Percentiles rank a stretch among this genome's conserved stretches.
These are phyloP conservation scores for Microplitis deprimator DNA, from an alignment of 2,888 invertebrate species.

Conservation along the genomic window DNA sequence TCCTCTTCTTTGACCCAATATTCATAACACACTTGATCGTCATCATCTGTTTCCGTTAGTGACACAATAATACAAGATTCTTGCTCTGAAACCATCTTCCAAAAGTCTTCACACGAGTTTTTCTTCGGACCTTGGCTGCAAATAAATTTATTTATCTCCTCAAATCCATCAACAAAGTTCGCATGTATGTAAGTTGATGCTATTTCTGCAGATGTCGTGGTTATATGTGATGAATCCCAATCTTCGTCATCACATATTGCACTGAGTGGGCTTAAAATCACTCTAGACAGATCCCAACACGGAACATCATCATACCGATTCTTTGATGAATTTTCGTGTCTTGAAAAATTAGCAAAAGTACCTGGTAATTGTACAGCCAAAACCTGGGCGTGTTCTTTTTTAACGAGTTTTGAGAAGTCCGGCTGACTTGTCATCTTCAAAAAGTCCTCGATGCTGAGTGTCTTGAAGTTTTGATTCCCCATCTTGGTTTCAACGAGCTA, in stretches of 20 bases:
- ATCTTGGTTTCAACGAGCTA: neutral
- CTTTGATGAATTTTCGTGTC: neutral
- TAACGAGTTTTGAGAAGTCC: neutral
- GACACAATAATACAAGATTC: no score
- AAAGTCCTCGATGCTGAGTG: neutral
- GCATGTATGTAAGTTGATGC: neutral
- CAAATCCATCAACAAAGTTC: neutral
- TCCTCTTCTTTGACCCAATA: no score
- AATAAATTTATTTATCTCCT: neutral
- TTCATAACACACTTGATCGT: no score
- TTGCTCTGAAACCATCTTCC: neutral
- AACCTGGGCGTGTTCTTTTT: neutral
- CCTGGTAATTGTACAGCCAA: neutral
- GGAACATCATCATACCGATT: neutral
- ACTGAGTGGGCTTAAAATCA: neutral
- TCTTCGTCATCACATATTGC: neutral
- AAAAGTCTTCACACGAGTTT: neutral
- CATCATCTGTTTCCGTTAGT: no score
- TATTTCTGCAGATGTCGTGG: neutral
- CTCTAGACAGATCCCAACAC: neutral
- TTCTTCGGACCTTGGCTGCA: neutral
- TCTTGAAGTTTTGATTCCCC: neutral
- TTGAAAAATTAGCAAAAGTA: neutral
- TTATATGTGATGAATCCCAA: neutral
- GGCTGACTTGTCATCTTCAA: neutral